These are phyloP conservation scores for Pseudoips prasinana DNA, from an alignment of 2,888 invertebrate species.

Conservation along the genomic window DNA sequence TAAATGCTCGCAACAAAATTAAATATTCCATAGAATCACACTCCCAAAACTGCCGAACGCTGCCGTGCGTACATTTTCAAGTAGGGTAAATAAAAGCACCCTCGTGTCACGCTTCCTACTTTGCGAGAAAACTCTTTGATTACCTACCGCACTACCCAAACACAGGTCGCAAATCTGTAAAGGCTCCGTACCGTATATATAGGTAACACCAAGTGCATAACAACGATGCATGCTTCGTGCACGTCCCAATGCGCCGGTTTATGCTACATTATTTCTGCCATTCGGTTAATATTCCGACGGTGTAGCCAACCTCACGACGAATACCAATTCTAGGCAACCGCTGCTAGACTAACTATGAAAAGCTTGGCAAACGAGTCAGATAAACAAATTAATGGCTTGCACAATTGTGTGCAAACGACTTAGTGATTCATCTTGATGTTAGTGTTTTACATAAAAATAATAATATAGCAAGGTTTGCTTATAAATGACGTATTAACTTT, in stretches of 20 bases:
- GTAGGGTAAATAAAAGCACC: too few species aligned
- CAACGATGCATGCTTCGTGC: conserved; percentile 51
- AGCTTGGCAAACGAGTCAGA: conserved; percentile 52
- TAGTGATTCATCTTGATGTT: too few species aligned
- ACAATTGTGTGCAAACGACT: background rate
- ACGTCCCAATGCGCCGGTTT: conserved; percentile 67
- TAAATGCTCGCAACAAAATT: too few species aligned
- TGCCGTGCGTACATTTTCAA: too few species aligned
- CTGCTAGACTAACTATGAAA: conserved; percentile 48
- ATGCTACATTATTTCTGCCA: conserved; percentile 71
- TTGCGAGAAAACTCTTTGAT: too few species aligned
- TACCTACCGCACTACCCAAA: conserved; percentile 31
- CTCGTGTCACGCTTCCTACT: too few species aligned
- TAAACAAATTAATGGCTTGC: conserved; percentile 8
- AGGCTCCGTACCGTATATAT: conserved; percentile 8
- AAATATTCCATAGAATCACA: too few species aligned
- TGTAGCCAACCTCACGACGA: conserved; percentile 56
- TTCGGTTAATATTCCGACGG: conserved; percentile 65
- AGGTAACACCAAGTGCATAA: conserved; percentile 34
- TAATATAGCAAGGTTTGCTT: background rate
- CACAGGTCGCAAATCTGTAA: conserved; percentile 5
- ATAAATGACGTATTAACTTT: background rate
- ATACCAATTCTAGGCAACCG: conserved; percentile 59
- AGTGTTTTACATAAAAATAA: background rate
- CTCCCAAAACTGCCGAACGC: too few species aligned